Base-by-base conservation (phyloP, 2,113 vertebrate genomes). In the Oryzias javanicus region DNA sequence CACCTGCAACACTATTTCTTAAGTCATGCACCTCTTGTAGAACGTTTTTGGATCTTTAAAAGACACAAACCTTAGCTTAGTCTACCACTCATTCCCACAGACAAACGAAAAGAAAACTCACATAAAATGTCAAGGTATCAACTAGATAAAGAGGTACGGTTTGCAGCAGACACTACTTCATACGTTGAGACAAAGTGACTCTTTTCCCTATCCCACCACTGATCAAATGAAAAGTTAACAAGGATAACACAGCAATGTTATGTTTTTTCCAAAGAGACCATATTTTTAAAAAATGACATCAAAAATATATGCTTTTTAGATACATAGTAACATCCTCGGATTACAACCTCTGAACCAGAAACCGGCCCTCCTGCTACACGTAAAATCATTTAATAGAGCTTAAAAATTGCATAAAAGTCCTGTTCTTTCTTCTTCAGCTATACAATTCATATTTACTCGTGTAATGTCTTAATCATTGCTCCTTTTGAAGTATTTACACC, bases 401-500 rank as follows among this genome's bases (percentile, higher is more conserved):
- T 60, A 77, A 74, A 85, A 47, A 86, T 90, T 90, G 88, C 88
- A 90, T 90, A 89, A 85, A 89, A 81, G 73, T 35, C 72, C 72
- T 73, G 64, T 70, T 79, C 70, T 55, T 59, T 79, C 68, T 73
- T 67, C 16, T 63, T 67, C 46, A n/a, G 59, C 72, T 47, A 42
- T 64, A 68, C 76, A 73, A 72, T 35, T 12, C 35, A 35, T 35
- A 10, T 35, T 35, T 13, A 35, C 35, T 12, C 10, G 81, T 54
- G 74, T 29, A 47, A 10, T 25, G 6, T 60, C 68, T 78, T 70
- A 40, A 51, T 67, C 44, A 10, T 64, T 58, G 15, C 49, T 60
- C 40, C 58, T 50, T 35, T 60, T 54, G 16, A 77, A 57, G 27
- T 81, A 79, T 85, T 81, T 84, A 82, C 81, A 86, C 86, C 81